phyloP scores from a whole-genome alignment of 2,113 vertebrate genomes.

The Fulmarus glacialis region DNA sequence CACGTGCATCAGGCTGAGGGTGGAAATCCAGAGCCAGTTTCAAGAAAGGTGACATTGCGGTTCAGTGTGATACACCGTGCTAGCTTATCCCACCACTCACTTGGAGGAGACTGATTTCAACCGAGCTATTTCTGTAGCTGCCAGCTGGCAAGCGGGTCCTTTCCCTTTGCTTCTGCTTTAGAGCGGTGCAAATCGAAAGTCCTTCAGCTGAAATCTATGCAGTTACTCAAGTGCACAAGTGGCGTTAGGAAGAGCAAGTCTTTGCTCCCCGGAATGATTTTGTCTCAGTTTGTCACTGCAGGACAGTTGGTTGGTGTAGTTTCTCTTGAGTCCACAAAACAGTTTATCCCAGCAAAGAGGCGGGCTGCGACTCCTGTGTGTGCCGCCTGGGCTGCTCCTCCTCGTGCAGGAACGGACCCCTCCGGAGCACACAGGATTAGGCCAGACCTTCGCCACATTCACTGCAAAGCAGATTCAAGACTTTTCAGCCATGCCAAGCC shows the following conservation, averaged over 20 bases:
- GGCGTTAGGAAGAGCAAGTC: not conserved
- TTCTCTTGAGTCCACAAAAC: not conserved
- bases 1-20: rapidly evolving
- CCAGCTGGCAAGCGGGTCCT: not conserved
- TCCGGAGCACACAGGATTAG: rapidly evolving
- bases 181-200: not conserved
- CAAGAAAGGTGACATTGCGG: rapidly evolving
- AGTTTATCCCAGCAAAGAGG: not conserved
- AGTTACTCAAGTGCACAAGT: not conserved
- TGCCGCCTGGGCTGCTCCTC: not conserved
- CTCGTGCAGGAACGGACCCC: rapidly evolving
- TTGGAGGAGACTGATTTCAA: not conserved
- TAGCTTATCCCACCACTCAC: not conserved
- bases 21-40: not conserved
- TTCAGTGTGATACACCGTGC: not conserved
- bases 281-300: not conserved
- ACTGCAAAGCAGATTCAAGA: not conserved
- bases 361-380: rapidly evolving
- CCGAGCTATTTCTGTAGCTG: not conserved
- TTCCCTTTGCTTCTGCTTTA: not conserved
- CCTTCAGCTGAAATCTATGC: not conserved
- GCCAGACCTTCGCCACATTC: not conserved
- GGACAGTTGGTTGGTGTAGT: not conserved
- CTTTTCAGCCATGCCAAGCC: not conserved
- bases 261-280: not conserved